Evolutionary conservation across 2,113 vertebrate genomes (phyloP).

Genomic region (Noturus placidus): DNA sequence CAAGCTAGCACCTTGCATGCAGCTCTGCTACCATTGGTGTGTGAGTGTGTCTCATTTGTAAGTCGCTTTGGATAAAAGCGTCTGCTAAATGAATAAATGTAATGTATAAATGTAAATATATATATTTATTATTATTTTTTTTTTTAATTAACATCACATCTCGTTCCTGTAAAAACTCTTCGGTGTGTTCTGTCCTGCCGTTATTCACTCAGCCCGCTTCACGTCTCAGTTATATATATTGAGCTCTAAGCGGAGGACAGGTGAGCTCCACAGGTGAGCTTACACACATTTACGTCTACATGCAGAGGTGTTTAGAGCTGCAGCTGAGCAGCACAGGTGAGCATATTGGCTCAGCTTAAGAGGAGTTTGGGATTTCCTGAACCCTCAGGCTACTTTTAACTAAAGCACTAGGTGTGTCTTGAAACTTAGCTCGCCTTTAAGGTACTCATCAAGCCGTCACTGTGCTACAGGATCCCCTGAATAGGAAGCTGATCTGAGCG

Average conservation of each 20-base stretch:
- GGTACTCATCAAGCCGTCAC: background rate
- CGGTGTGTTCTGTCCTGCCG: background rate
- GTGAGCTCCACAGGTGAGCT: conserved; percentile 8
- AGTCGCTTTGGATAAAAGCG: too few species aligned
- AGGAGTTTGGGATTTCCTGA: conserved; percentile 8
- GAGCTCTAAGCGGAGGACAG: conserved; percentile 11
- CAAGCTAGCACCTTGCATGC: too few species aligned
- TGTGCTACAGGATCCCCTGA: background rate
- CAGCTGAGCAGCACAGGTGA: conserved; percentile 56
- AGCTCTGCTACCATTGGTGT: too few species aligned
- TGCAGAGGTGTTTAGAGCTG: conserved; percentile 33
- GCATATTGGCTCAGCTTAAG: conserved; percentile 50
- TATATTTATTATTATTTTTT: too few species aligned
- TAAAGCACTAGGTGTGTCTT: conserved; percentile 18
- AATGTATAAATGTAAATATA: too few species aligned
- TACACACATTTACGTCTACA: conserved; percentile 16
- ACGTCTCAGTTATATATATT: background rate
- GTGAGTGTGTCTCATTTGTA: too few species aligned
- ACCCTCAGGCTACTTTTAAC: conserved; percentile 26
- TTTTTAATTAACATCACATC: background rate
- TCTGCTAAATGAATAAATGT: too few species aligned
- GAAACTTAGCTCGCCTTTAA: conserved; percentile 25
- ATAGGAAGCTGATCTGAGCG: background rate
- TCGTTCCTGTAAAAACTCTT: background rate
- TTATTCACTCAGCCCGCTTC: background rate